A percentile compares a stretch with the other conserved stretches of the same genome.
These are phyloP conservation scores for Ascaphus truei DNA, from an alignment of 2,113 vertebrate genomes.

Conservation along the genomic window DNA sequence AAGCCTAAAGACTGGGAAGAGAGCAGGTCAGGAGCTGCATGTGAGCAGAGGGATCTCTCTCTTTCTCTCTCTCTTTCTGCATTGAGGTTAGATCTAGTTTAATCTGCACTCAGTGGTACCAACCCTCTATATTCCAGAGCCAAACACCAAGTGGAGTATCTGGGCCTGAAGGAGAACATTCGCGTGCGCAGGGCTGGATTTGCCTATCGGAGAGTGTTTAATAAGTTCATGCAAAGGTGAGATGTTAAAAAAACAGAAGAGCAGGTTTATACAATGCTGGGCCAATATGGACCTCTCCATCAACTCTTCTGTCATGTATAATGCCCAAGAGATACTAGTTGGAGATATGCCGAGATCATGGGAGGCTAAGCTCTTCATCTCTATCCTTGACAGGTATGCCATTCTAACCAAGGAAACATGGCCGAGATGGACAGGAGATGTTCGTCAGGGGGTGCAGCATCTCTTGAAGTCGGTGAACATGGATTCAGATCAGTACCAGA, in stretches of 20 bases:
- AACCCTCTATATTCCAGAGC: constrained; percentile 55
- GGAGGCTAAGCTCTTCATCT: too few relatives aligned
- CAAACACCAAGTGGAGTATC: constrained; percentile 92
- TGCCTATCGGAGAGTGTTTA: constrained; percentile 86
- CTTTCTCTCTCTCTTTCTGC: not conserved
- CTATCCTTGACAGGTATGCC: constrained; percentile 71
- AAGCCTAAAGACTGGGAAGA: constrained; percentile 92
- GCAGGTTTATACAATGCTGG: too few relatives aligned
- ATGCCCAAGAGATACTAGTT: too few relatives aligned
- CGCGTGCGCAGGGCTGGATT: constrained; percentile 86
- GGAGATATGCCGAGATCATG: too few relatives aligned
- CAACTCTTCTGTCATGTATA: too few relatives aligned
- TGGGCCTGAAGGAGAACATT: constrained; percentile 92
- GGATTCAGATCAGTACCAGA: constrained; percentile 93
- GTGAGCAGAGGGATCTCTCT: not conserved
- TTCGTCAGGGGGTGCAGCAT: constrained; percentile 88
- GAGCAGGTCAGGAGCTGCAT: constrained; percentile 71
- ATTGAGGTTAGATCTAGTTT: too few relatives aligned
- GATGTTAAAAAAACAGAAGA: too few relatives aligned
- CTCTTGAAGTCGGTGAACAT: constrained; percentile 88
- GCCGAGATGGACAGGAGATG: constrained; percentile 79
- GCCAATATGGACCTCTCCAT: too few relatives aligned
- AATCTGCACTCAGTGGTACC: not conserved
- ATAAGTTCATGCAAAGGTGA: constrained; percentile 89
- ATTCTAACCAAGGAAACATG: constrained; percentile 88